Evolutionary conservation across 2,888 invertebrate genomes (phyloP).

Genomic region (Sceliomorpha sp.): DNA sequence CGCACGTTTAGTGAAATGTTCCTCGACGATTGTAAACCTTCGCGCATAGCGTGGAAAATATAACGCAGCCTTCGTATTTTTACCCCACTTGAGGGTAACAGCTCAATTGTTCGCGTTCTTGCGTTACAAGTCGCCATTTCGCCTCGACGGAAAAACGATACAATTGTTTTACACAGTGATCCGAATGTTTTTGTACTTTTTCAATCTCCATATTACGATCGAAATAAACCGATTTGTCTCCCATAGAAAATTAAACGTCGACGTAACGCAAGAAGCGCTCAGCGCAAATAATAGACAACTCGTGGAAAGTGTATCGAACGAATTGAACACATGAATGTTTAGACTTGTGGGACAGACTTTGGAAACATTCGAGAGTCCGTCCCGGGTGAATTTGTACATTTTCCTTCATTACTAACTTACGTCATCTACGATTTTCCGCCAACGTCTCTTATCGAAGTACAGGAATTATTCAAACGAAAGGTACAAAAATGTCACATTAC

Average conservation of each 20-base stretch:
- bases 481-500: too few relatives aligned
- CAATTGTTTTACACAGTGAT: background rate
- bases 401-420: too few relatives aligned
- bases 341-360: conserved; percentile 1
- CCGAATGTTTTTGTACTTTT: conserved; percentile 1
- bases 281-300: conserved; percentile 59
- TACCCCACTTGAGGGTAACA: conserved; percentile 62
- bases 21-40: conserved; percentile 15
- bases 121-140: background rate
- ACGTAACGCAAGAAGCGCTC: conserved; percentile 22
- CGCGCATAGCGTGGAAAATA: conserved; percentile 38
- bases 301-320: conserved; percentile 43
- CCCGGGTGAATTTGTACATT: conserved; percentile 37
- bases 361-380: conserved; percentile 21
- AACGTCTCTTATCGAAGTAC: too few relatives aligned
- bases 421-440: too few relatives aligned
- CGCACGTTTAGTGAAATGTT: conserved; percentile 37
- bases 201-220: conserved; percentile 1
- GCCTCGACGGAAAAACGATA: background rate
- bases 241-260: conserved; percentile 5
- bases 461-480: too few relatives aligned
- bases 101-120: conserved; percentile 45
- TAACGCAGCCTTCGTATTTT: conserved; percentile 70
- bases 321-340: conserved; percentile 38
- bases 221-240: too few relatives aligned